phyloP scores from a whole-genome alignment of 1,140 invertebrate genomes.

The Hyphantria cunea region DNA sequence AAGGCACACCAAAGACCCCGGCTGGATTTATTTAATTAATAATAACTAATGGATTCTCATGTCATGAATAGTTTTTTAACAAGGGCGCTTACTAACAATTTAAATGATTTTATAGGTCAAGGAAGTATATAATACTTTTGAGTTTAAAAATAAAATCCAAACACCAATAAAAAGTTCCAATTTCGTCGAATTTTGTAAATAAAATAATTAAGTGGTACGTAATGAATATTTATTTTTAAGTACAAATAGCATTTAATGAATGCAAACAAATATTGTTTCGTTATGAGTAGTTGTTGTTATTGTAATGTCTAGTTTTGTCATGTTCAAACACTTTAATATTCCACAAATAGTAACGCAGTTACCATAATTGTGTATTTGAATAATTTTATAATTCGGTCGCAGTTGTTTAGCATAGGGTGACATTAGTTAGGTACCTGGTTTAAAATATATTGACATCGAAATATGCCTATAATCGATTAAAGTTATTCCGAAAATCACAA shows the following conservation, averaged over 20 bases:
- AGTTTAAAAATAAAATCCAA: background rate
- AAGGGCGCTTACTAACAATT: too few relatives aligned
- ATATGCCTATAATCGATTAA: conserved; percentile 19
- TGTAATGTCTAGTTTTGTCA: conserved; percentile 11
- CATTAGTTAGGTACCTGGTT: conserved; percentile 16
- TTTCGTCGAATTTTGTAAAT: conserved; percentile 4
- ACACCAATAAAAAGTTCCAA: conserved; percentile 4
- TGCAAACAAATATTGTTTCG: conserved; percentile 4
- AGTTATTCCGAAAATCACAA: background rate
- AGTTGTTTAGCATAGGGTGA: conserved; percentile 5
- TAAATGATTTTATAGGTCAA: too few relatives aligned
- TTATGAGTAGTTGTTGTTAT: conserved; percentile 6
- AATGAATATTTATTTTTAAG: conserved; percentile 2
- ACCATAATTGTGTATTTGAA: conserved; percentile 25
- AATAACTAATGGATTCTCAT: too few relatives aligned
- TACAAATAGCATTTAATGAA: conserved; percentile 10
- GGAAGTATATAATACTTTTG: too few relatives aligned
- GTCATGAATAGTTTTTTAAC: too few relatives aligned
- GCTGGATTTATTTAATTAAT: too few relatives aligned
- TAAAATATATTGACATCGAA: conserved; percentile 16
- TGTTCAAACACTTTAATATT: conserved; percentile 9
- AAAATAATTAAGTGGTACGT: background rate
- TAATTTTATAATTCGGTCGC: conserved; percentile 6
- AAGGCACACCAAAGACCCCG: too few relatives aligned
- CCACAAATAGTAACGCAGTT: conserved; percentile 19